phyloP scores from a whole-genome alignment of 2,797 vertebrate species.

The Falco berigora region DNA sequence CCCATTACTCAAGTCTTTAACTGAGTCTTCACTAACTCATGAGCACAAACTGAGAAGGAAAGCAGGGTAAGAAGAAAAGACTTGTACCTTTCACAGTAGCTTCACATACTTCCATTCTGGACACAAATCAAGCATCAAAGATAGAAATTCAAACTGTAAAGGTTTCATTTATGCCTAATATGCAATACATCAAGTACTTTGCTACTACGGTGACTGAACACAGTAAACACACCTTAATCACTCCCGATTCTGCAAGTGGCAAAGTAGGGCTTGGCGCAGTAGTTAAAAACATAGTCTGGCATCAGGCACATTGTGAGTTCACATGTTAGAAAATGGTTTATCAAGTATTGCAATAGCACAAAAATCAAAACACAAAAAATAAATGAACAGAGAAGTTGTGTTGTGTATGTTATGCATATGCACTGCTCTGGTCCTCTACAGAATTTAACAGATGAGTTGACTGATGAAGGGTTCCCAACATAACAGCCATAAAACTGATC shows the following conservation, averaged over 20 bases:
- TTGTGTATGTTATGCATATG: neutral
- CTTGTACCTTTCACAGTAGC: neutral
- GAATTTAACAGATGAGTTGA: neutral
- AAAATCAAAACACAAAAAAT: neutral
- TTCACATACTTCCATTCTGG: neutral
- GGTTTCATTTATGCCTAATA: neutral
- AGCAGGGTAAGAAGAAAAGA: neutral
- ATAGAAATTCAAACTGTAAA: neutral
- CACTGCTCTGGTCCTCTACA: neutral
- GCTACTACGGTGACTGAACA: neutral
- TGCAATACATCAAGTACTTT: slow-evolving; percentile 19
- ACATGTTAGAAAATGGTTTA: neutral
- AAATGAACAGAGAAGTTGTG: neutral
- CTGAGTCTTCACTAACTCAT: neutral
- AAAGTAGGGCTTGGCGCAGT: neutral
- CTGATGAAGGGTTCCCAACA: neutral
- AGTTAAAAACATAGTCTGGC: neutral
- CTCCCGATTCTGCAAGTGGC: neutral
- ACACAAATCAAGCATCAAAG: neutral
- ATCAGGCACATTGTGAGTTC: neutral
- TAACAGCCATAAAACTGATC: neutral
- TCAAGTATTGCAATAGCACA: neutral
- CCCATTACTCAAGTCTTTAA: neutral
- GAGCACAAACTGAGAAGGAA: neutral
- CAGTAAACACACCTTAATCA: neutral